These are phyloP conservation scores for Panthera leo DNA, from an alignment of 2,113 vertebrate genomes.

Conservation along the genomic window DNA sequence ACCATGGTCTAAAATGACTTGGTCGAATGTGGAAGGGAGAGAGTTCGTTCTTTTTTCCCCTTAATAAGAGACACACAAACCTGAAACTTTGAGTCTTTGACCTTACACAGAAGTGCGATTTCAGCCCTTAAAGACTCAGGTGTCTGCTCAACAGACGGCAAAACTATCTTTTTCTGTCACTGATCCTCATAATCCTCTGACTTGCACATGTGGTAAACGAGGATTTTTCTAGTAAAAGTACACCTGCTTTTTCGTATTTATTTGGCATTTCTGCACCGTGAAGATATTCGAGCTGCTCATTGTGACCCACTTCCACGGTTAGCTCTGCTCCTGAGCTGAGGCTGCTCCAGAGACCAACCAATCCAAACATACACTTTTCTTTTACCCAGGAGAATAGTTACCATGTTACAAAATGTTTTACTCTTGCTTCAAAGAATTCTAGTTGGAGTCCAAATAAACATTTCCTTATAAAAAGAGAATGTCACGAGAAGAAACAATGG, in stretches of 20 bases:
- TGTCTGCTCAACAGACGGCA: background rate
- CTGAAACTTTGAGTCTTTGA: background rate
- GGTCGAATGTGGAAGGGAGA: slow-evolving; percentile 36
- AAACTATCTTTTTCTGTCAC: background rate
- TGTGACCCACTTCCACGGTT: background rate
- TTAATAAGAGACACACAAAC: background rate
- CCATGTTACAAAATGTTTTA: background rate
- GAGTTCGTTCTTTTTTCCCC: slow-evolving; percentile 38
- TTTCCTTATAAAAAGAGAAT: slow-evolving; percentile 24
- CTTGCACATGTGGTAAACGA: background rate
- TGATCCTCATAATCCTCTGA: background rate
- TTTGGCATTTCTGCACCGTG: background rate
- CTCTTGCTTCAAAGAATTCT: background rate
- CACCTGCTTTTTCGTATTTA: background rate
- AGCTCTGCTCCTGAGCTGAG: background rate
- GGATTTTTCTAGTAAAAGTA: slow-evolving; percentile 16
- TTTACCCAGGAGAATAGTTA: background rate
- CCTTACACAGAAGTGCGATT: background rate
- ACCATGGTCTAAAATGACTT: slow-evolving; percentile 75
- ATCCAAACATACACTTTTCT: background rate
- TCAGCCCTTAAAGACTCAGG: background rate
- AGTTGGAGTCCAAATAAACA: background rate
- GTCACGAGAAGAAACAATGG: background rate
- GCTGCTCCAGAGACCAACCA: background rate
- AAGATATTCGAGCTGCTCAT: slow-evolving; percentile 39